Base-by-base conservation (phyloP, 2,113 vertebrate species). In the Pterocles gutturalis region DNA sequence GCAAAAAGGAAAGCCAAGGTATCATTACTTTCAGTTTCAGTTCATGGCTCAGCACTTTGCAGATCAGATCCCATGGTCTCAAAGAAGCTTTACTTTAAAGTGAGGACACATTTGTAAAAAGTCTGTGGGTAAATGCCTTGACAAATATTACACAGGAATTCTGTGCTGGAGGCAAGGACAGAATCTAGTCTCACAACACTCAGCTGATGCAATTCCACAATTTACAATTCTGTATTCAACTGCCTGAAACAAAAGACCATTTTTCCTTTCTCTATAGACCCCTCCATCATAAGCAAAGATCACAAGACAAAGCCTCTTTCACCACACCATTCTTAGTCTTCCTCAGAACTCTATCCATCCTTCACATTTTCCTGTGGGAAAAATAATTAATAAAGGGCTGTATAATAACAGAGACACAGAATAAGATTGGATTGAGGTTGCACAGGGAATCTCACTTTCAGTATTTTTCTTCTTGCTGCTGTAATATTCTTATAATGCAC, bases 361-460 rank as follows among this genome's bases (percentile, higher is more conserved):
- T 76, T 94, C 95, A 87, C 66, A 87, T 96, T 93, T 96, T 96
- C 89, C 96, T 96, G 94, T 96, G 96, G 93, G 94, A 96, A 97
- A 94, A 96, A 89, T 91, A 94, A 97, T 96, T 96, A 93, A 89
- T 94, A 87, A 87, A 93, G 65, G 48, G 11, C 34, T 82, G 57
- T 82, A 16, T 57, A 82, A 89, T 48, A 89, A 73, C 67, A 82
- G 34, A n/a, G 71, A 65, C 38, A 70, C 33, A 88, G 66, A 95
- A 83, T 51, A 93, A 80, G 41, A 81, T 4, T 75, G 72, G 91
- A 78, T 9, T 89, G 89, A 81, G 18, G 11, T 75, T 87, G 83
- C 73, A 87, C 6, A 57, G 61, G 29, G 61, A 91, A 94, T 93
- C 48, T 96, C 69, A 87, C 43, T 71, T 96, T 78, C 51, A 71